These are phyloP conservation scores for Notarius lentiginosus DNA, from an alignment of 2,113 vertebrate genomes.

Conservation along the genomic window DNA sequence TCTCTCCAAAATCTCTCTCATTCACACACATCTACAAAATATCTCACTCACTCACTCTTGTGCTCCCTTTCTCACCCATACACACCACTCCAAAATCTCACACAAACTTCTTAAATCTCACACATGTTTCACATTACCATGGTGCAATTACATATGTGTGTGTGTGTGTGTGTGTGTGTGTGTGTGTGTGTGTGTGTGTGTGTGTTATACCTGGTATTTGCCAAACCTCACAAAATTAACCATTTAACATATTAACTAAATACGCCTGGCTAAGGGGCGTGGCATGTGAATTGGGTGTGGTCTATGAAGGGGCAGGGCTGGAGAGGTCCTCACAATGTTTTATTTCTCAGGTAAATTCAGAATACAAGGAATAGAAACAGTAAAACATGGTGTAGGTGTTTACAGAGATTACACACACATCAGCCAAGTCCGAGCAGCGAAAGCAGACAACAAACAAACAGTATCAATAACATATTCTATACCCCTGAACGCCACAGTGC, in stretches of 20 bases:
- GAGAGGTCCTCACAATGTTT: not conserved
- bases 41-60: too few relatives aligned
- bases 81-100: not conserved
- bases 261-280: not conserved
- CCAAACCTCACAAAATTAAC: too few relatives aligned
- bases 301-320: not conserved
- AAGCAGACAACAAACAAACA: not conserved
- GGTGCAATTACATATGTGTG: not conserved
- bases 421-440: not conserved
- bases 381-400: not conserved
- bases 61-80: too few relatives aligned
- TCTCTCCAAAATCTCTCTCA: too few relatives aligned
- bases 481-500: not conserved
- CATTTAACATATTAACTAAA: not conserved
- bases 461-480: not conserved
- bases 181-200: too few relatives aligned
- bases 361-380: not conserved
- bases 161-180: too few relatives aligned
- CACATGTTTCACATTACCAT: not conserved
- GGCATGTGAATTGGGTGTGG: not conserved
- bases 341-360: not conserved
- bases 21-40: too few relatives aligned
- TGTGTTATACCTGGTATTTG: too few relatives aligned
- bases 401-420: not conserved
- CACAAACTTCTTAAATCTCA: not conserved